Evolutionary conservation across 2,797 vertebrate species (phyloP), one percentile per base, ranked within the genome.

Genomic region (Sebastes baramenuke): DNA sequence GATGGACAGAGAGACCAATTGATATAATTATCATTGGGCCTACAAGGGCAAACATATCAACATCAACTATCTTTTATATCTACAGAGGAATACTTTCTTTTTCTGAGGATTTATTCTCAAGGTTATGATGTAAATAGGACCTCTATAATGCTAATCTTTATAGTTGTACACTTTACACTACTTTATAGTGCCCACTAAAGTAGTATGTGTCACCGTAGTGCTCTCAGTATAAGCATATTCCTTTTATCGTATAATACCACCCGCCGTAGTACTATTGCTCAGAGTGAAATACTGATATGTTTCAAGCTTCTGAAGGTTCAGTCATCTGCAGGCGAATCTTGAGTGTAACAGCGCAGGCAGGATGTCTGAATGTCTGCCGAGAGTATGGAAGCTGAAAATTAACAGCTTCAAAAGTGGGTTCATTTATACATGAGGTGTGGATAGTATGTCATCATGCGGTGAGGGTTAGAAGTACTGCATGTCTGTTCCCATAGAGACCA

Each of bases 401-500:
- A 22, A 58, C 60, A 56, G 64, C 55, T 49, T 49, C 7, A 67
- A 8, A 56, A 78, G 52, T 72, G 30, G 42, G 13, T 81, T 82
- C 10, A 54, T 82, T 83, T 83, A 61, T 70, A 49, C 54, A 54
- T 70, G 79, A 87, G 52, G 72, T 82, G 81, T 84, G 81, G 75
- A 81, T 68, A 67, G 58, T 61, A 70, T 83, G 78, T 86, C 77
- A 81, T 82, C 72, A 54, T 75, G 75, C 20, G n/a, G 11, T 30
- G 70, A 72, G 68, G 62, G 77, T 79, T 82, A 76, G 12, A 74
- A 75, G 58, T 52, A 32, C 65, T 81, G 67, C 20, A 22, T 68
- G 74, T 79, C n/a, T 88, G 89, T 89, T 93, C n/a, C 86, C 86
- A 89, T 89, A 69, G 91, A 65, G 72, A 90, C 82, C 67, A 64